These are phyloP conservation scores for Drosophila lacteicornis DNA, from an alignment of 1,140 invertebrate genomes.

Conservation along the genomic window DNA sequence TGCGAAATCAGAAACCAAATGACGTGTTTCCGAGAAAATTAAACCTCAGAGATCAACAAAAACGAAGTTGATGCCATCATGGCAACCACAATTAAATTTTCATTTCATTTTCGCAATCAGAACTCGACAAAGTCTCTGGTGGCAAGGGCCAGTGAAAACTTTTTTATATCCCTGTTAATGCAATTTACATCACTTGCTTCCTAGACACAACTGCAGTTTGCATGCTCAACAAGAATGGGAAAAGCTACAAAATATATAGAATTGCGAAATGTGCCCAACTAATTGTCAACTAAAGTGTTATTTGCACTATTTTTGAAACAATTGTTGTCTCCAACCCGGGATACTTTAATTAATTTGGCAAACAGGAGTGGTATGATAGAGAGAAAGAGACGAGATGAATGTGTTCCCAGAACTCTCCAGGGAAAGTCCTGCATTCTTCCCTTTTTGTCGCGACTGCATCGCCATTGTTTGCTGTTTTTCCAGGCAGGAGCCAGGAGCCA, in stretches of 20 bases:
- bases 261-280: slow-evolving; percentile 3
- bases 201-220: slow-evolving; percentile 15
- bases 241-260: neutral
- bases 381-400: slow-evolving; percentile 22
- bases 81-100: slow-evolving; percentile 25
- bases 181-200: slow-evolving; percentile 26
- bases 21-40: neutral
- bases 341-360: slow-evolving; percentile 68
- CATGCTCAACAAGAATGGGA: neutral
- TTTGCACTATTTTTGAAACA: slow-evolving; percentile 55
- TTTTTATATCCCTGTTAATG: slow-evolving; percentile 15
- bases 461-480: slow-evolving; percentile 12
- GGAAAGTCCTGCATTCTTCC: slow-evolving; percentile 12
- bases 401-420: slow-evolving; percentile 26
- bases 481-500: slow-evolving; percentile 18
- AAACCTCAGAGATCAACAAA: slow-evolving; percentile 15
- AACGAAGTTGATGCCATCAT: slow-evolving; percentile 6
- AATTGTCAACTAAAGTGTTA: slow-evolving; percentile 50
- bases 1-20: neutral
- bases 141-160: slow-evolving; percentile 6
- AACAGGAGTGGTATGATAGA: slow-evolving; percentile 27
- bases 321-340: slow-evolving; percentile 24
- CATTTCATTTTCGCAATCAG: slow-evolving; percentile 19
- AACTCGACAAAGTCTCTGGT: slow-evolving; percentile 9
- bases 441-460: slow-evolving; percentile 22